phyloP scores from a whole-genome alignment of 2,888 invertebrate genomes.

The Thumatha senex region DNA sequence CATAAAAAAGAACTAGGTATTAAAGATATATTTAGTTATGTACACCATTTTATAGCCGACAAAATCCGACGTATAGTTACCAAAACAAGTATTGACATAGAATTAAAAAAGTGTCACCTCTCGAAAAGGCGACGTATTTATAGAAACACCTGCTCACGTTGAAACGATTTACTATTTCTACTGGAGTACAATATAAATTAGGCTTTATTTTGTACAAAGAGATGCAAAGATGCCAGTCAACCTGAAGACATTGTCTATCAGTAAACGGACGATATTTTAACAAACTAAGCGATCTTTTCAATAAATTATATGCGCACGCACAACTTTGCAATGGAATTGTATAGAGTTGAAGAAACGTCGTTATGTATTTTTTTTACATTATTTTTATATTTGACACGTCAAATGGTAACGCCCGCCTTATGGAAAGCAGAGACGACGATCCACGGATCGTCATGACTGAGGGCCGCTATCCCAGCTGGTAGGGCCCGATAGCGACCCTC shows the following conservation, averaged over 20 bases:
- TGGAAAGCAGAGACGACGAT: too few relatives aligned
- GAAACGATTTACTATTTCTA: constrained; percentile 28
- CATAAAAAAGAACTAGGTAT: constrained; percentile 20
- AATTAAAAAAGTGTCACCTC: constrained; percentile 27
- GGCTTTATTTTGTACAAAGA: constrained; percentile 39
- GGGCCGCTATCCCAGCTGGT: too few relatives aligned
- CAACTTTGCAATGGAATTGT: constrained; percentile 16
- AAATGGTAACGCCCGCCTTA: neutral
- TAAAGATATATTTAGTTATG: constrained; percentile 7
- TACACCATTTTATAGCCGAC: constrained; percentile 31
- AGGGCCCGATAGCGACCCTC: too few relatives aligned
- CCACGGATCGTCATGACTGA: neutral
- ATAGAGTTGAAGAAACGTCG: constrained; percentile 22
- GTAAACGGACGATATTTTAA: constrained; percentile 56
- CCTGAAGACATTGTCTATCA: constrained; percentile 50
- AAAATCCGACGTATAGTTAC: constrained; percentile 23
- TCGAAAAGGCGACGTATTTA: constrained; percentile 24
- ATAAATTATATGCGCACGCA: constrained; percentile 54
- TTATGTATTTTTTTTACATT: neutral
- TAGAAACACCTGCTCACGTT: constrained; percentile 37
- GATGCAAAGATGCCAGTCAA: constrained; percentile 46
- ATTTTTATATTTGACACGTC: neutral
- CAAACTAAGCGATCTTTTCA: constrained; percentile 60
- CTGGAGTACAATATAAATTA: constrained; percentile 43
- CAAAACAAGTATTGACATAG: constrained; percentile 30